phyloP scores from a whole-genome alignment of 2,113 vertebrate species.

The Antigone vipio region DNA sequence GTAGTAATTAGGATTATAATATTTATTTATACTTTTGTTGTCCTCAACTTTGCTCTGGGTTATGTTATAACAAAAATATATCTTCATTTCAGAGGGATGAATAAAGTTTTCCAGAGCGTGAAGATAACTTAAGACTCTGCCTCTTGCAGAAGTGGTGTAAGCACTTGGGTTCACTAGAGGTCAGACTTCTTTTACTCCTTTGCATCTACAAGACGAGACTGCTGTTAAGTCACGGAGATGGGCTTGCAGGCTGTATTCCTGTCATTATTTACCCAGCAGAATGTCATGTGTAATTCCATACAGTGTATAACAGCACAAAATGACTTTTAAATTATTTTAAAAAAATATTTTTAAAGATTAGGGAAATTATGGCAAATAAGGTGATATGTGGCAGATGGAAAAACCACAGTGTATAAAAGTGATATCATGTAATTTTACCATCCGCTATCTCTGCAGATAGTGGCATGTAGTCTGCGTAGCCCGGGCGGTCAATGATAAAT shows the following conservation, averaged over 20 bases:
- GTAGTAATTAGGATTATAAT: background rate
- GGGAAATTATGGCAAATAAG: background rate
- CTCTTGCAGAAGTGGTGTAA: background rate
- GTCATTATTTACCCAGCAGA: background rate
- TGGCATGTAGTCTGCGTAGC: rapidly evolving
- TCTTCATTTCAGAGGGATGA: background rate
- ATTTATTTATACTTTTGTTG: background rate
- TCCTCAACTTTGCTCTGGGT: background rate
- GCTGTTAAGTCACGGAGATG: background rate
- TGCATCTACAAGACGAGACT: background rate
- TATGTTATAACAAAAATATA: background rate
- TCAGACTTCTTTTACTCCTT: conserved; percentile 4
- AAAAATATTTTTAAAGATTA: background rate
- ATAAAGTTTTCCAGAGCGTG: background rate
- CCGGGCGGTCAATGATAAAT: rapidly evolving
- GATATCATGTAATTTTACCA: background rate
- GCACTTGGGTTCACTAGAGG: background rate
- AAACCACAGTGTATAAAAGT: background rate
- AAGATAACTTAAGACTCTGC: background rate
- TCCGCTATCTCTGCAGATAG: rapidly evolving
- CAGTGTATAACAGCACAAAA: background rate
- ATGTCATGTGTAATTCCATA: background rate
- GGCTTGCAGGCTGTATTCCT: background rate
- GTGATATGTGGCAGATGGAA: background rate
- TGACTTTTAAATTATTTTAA: background rate